A percentile compares a stretch with the other conserved stretches of the same genome.
Evolutionary conservation across 2,797 vertebrate species (phyloP).

Genomic region (Gallinago nigripennis): DNA sequence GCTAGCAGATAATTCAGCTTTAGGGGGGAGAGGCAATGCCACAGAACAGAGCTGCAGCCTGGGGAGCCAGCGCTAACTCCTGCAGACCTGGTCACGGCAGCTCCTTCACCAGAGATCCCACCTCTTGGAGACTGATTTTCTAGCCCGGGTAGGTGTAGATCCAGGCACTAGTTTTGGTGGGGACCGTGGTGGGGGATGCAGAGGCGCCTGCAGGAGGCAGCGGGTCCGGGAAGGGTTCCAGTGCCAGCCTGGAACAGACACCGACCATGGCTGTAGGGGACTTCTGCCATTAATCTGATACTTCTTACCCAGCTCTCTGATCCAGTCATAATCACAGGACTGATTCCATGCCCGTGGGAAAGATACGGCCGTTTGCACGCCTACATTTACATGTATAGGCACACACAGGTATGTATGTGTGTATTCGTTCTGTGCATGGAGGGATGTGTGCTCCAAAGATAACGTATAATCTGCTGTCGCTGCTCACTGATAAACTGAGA

Average conservation of each 20-base stretch:
- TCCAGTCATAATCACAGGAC: not conserved
- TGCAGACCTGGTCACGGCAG: not conserved
- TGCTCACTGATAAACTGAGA: not conserved
- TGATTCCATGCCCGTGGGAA: not conserved
- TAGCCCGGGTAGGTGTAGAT: not conserved
- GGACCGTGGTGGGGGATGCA: not conserved
- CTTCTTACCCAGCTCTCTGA: not conserved
- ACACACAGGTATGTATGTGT: no score
- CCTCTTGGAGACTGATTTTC: not conserved
- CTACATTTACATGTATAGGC: not conserved
- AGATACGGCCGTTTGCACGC: not conserved
- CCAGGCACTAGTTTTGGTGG: not conserved
- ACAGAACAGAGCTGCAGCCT: not conserved
- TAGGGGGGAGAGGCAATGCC: not conserved
- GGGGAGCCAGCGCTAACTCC: not conserved
- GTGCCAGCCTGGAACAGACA: not conserved
- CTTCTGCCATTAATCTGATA: not conserved
- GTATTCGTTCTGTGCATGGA: not conserved
- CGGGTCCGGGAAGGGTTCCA: not conserved
- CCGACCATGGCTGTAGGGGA: rapidly evolving
- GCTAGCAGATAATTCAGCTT: not conserved
- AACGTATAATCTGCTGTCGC: not conserved
- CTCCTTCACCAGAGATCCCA: not conserved
- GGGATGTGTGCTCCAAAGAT: not conserved
- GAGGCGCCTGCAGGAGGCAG: not conserved